Base-by-base conservation (phyloP, 30 jellyfish, hydroid and myxozoan genomes). In the Hydractinia symbiolongicarpus region DNA sequence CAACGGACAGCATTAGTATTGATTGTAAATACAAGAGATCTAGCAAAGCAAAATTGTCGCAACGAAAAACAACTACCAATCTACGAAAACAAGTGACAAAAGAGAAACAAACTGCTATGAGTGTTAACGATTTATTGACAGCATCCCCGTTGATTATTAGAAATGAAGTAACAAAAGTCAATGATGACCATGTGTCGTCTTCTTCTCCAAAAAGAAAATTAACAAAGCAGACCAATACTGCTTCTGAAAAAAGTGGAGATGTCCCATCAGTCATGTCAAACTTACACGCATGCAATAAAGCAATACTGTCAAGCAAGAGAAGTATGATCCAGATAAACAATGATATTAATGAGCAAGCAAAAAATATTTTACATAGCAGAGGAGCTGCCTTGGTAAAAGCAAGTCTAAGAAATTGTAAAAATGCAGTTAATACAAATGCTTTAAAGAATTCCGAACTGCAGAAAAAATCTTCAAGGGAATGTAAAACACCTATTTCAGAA, bases 271-370 rank as follows among this genome's bases (percentile, higher is more conserved):
- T 1, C 17, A 58, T 58, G 69, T 11, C 19, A 16, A 11, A 11
- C 19, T 58, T 51, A 64, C 9, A 51, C 0, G 52, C 17, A n/a
- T 64, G 52, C 40, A n/a, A 44, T n/a, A 6, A 64, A 13, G 16
- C 8, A 7, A 14, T 3, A 53, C 13, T 4, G 5, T 20, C 44
- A 52, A n/a, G 75, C 5, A 16, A 13, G 17, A 56, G 0, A 17
- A 55, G 85, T 5, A 10, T 15, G 30, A 6, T 77, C n/a, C 51
- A 57, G 16, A 30, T 20, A 55, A 55, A 52, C 40, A 30, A 7
- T 53, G 85, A 61, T 19, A 51, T 77, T 9, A 77, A 77, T 77
- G 85, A 77, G 4, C 85, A 77, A 77, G 85, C 85, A 16, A 77
- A 77, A 77, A 61, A 7, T 15, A 9, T 55, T 14, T 19, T 77